Percentiles rank a stretch among this genome's conserved stretches.
phyloP scores from a whole-genome alignment of 2,797 vertebrate species.

The Acanthurus tractus region DNA sequence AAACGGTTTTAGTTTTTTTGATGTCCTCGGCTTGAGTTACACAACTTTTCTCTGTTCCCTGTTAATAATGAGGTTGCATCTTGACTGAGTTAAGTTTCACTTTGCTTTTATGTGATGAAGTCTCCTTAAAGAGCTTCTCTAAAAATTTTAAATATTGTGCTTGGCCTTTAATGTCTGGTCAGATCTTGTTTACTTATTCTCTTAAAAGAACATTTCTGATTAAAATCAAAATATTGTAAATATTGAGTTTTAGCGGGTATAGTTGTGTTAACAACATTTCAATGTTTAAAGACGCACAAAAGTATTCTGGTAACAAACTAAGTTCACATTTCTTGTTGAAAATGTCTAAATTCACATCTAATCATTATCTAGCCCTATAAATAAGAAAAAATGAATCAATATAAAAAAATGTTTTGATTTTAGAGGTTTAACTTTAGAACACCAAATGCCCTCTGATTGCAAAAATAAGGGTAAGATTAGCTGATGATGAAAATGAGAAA shows the following conservation, averaged over 20 bases:
- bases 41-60: conserved; percentile 28
- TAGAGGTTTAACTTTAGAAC: no score
- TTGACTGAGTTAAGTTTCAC: neutral
- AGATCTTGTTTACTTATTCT: neutral
- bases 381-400: no score
- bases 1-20: conserved; percentile 3
- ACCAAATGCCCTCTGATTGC: no score
- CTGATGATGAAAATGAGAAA: no score
- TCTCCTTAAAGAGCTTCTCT: neutral
- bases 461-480: no score
- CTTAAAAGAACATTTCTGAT: neutral
- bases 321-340: no score
- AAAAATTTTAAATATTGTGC: neutral
- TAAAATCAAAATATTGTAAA: neutral
- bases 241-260: neutral
- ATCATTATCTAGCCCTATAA: no score
- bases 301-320: no score
- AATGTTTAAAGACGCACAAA: no score
- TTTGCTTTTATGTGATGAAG: neutral
- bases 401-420: no score
- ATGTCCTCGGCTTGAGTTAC: neutral
- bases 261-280: no score
- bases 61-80: neutral
- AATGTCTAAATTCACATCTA: no score
- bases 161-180: neutral